Evolutionary conservation across 2,113 vertebrate species (phyloP).

Genomic region (Pomatorhinus ruficollis): DNA sequence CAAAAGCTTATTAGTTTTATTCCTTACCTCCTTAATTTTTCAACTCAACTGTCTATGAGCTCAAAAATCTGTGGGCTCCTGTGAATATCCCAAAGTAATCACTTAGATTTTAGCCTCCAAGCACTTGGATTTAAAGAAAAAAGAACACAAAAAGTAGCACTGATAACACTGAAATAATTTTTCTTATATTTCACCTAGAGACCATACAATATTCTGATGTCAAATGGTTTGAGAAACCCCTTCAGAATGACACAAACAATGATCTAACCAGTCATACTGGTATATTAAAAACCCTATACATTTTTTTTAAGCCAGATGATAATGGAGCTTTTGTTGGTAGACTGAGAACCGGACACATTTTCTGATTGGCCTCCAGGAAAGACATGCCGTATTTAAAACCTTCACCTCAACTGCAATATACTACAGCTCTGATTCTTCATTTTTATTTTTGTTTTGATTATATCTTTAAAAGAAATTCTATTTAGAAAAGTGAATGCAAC

Average conservation of each 20-base stretch:
- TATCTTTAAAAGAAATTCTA: neutral
- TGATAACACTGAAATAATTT: neutral
- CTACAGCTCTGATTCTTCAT: neutral
- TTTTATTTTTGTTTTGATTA: neutral
- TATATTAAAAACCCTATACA: neutral
- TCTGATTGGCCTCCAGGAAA: neutral
- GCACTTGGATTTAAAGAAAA: neutral
- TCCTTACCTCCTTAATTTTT: neutral
- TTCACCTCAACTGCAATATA: neutral
- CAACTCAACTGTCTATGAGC: accelerated
- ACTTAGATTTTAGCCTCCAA: neutral
- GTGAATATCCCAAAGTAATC: neutral
- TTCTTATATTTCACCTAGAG: neutral
- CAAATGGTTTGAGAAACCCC: neutral
- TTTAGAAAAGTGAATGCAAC: neutral
- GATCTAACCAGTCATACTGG: neutral
- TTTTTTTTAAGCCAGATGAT: neutral
- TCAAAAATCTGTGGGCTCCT: neutral
- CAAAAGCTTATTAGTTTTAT: neutral
- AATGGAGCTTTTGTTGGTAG: neutral
- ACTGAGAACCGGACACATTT: neutral
- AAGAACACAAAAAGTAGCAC: neutral
- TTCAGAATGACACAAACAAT: neutral
- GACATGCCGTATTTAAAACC: neutral
- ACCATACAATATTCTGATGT: neutral